A percentile compares a stretch with the other conserved stretches of the same genome.
Conservation (phyloP, 2,888 invertebrate genomes). For the Octonoba sinensis region DNA sequence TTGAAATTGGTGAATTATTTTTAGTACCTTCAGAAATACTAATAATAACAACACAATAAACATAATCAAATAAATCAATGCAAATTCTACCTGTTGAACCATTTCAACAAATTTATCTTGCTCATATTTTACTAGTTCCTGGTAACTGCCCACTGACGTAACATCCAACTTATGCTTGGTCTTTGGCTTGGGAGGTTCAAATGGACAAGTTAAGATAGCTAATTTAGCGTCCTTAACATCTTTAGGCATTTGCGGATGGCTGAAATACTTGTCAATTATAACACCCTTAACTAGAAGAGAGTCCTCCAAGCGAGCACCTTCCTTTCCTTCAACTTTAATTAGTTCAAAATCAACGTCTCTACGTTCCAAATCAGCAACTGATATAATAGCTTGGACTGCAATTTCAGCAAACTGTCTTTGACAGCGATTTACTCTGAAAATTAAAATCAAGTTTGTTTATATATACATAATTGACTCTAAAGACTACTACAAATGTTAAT, state of each 20-base stretch:
- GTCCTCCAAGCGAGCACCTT: conserved; percentile 96
- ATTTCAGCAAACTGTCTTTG: conserved; percentile 98
- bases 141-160: conserved; percentile 94
- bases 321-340: conserved; percentile 98
- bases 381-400: conserved; percentile 95
- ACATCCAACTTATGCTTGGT: conserved; percentile 99
- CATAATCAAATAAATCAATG: not conserved
- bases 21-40: not conserved
- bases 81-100: conserved; percentile 79
- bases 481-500: too few relatives aligned
- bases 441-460: conserved; percentile 1
- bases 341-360: conserved; percentile 99
- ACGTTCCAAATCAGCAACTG: conserved; percentile 93
- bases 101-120: conserved; percentile 94
- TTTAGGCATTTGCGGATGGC: conserved; percentile 99
- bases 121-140: conserved; percentile 91
- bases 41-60: not conserved
- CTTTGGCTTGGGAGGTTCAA: conserved; percentile 99
- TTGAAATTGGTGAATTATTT: not conserved
- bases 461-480: not conserved
- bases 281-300: conserved; percentile 96
- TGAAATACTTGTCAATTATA: conserved; percentile 98
- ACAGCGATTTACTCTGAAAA: conserved; percentile 88
- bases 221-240: conserved; percentile 86
- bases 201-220: conserved; percentile 98